Evolutionary conservation across 2,113 vertebrate species (phyloP).

Genomic region (Clarias gariepinus): DNA sequence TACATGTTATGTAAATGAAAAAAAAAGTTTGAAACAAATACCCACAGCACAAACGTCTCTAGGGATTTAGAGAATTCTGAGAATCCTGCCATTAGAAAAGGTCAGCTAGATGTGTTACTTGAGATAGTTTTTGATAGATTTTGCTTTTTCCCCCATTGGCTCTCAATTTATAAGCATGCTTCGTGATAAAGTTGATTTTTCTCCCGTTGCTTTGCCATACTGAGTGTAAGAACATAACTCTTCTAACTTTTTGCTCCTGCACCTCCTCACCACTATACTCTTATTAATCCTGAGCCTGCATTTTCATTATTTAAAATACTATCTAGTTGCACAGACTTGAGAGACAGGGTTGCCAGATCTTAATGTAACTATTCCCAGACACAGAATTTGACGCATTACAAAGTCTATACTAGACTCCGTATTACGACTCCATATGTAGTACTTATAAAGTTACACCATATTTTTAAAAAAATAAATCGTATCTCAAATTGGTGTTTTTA

Average conservation of each 20-base stretch:
- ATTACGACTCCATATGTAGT: background rate
- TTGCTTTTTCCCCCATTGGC: slow-evolving; percentile 24
- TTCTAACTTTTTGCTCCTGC: background rate
- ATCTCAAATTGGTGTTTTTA: background rate
- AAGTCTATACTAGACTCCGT: too few relatives aligned
- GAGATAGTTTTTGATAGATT: slow-evolving; percentile 51
- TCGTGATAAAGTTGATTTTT: slow-evolving; percentile 63
- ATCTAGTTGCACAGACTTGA: background rate
- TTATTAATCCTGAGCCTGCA: background rate
- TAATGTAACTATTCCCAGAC: background rate
- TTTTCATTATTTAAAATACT: background rate
- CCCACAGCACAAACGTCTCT: slow-evolving; percentile 63
- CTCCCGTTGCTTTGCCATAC: slow-evolving; percentile 72
- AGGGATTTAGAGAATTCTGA: slow-evolving; percentile 13
- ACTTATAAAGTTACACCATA: background rate
- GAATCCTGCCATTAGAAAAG: slow-evolving; percentile 30
- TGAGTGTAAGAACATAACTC: slow-evolving; percentile 81
- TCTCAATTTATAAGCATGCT: slow-evolving; percentile 57
- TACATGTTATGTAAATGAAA: slow-evolving; percentile 74
- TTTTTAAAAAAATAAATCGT: background rate
- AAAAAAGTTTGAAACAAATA: slow-evolving; percentile 58
- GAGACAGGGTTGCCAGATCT: background rate
- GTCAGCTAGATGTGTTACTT: slow-evolving; percentile 60
- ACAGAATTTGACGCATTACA: background rate
- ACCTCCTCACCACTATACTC: background rate